Percentiles rank a stretch among this genome's conserved stretches.
Conservation (phyloP, 2,888 invertebrate genomes). For the Orthonevra nobilis region DNA sequence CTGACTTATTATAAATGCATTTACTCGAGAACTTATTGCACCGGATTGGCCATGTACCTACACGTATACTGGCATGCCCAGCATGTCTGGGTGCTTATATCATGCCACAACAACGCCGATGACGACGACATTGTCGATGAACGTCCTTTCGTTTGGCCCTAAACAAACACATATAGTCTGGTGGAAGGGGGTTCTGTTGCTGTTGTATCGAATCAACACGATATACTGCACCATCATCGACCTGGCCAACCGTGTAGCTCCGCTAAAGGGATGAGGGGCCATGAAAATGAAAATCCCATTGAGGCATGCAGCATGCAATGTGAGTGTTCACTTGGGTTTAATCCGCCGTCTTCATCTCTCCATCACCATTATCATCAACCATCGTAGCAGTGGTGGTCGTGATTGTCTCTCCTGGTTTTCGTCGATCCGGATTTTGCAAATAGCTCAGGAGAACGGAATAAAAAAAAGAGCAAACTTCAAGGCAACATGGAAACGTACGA, state of each 20-base stretch:
- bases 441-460: conserved; percentile 15
- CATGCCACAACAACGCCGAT: conserved; percentile 8
- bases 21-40: conserved; percentile 66
- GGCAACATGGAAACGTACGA: conserved; percentile 22
- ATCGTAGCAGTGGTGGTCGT: conserved; percentile 38
- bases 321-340: conserved; percentile 59
- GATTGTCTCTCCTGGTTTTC: conserved; percentile 63
- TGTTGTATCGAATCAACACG: conserved; percentile 39
- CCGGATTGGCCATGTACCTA: conserved; percentile 37
- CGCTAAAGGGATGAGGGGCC: neutral
- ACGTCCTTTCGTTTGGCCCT: conserved; percentile 45
- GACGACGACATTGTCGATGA: conserved; percentile 7
- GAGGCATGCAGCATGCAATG: conserved; percentile 62
- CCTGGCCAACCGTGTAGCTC: conserved; percentile 22
- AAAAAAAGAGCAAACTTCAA: too few species aligned
- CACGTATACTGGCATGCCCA: conserved; percentile 12
- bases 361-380: conserved; percentile 17
- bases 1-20: conserved; percentile 71
- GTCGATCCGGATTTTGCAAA: conserved; percentile 49
- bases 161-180: conserved; percentile 60
- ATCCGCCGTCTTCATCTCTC: conserved; percentile 41
- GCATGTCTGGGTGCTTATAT: neutral
- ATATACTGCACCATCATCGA: conserved; percentile 25
- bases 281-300: conserved; percentile 47
- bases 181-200: conserved; percentile 47